Percentiles rank a stretch among this genome's conserved stretches.
Conservation (phyloP, 1,140 invertebrate species). For the Calliphora vicina region DNA sequence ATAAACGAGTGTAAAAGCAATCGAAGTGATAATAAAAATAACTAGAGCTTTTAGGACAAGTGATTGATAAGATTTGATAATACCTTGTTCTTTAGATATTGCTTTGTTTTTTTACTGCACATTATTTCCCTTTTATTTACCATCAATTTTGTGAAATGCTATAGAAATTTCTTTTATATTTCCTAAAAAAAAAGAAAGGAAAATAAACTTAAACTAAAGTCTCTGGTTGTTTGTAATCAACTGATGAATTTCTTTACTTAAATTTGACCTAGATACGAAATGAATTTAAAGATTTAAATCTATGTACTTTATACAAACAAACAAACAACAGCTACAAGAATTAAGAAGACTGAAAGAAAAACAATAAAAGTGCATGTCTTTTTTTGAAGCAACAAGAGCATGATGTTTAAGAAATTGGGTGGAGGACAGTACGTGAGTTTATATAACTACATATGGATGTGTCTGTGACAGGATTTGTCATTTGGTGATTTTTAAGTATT, state of each 20-base stretch:
- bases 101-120: neutral
- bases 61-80: neutral
- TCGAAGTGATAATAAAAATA: neutral
- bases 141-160: too few relatives aligned
- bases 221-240: neutral
- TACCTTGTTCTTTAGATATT: neutral
- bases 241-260: neutral
- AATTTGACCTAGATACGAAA: neutral
- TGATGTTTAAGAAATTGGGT: neutral
- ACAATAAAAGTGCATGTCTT: neutral
- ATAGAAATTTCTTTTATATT: neutral
- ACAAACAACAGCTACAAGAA: too few relatives aligned
- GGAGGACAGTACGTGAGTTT: too few relatives aligned
- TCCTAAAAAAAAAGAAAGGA: neutral
- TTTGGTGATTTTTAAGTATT: too few relatives aligned
- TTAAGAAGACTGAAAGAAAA: neutral
- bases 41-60: neutral
- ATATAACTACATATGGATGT: too few relatives aligned
- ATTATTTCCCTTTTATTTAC: too few relatives aligned
- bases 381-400: neutral
- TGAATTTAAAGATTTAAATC: slow-evolving; percentile 19
- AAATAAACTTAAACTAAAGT: neutral
- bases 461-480: too few relatives aligned
- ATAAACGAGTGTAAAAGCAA: too few relatives aligned
- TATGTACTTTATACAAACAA: neutral